phyloP scores from a whole-genome alignment of 1,140 invertebrate genomes.

The Drosophila triauraria region DNA sequence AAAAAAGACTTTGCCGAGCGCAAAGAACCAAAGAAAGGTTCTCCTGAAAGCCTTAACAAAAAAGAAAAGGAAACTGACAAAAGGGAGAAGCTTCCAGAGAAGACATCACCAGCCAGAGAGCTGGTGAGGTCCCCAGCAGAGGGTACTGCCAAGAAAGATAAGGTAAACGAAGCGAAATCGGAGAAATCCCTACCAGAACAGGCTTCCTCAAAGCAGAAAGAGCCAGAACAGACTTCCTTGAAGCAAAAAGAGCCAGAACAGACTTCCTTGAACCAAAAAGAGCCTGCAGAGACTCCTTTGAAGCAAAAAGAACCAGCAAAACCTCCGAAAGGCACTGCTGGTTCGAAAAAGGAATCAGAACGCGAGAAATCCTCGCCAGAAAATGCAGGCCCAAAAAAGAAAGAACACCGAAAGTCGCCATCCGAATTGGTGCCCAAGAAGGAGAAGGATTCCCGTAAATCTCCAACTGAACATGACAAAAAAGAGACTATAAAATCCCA shows the following conservation, averaged over 20 bases:
- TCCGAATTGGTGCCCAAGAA: background rate
- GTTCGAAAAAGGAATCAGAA: background rate
- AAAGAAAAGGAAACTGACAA: background rate
- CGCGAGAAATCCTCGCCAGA: conserved; percentile 1
- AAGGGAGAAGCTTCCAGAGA: background rate
- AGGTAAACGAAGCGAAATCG: background rate
- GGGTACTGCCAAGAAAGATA: background rate
- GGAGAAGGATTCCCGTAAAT: background rate
- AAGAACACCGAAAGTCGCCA: background rate
- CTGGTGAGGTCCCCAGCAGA: background rate
- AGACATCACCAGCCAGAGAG: background rate
- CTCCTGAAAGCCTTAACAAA: background rate
- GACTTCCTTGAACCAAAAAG: no score
- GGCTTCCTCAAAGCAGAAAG: no score
- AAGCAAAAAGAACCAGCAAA: background rate
- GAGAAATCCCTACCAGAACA: background rate
- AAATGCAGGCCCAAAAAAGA: background rate
- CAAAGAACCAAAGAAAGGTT: background rate
- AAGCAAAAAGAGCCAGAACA: no score
- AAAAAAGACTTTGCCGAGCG: background rate
- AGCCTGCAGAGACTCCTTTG: no score
- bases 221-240: no score
- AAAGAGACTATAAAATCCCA: background rate
- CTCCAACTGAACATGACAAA: background rate
- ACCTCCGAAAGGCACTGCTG: background rate